A percentile compares a stretch with the other conserved stretches of the same genome.
phyloP scores from a whole-genome alignment of 1,140 invertebrate species.

The Drosophila pruinosa region DNA sequence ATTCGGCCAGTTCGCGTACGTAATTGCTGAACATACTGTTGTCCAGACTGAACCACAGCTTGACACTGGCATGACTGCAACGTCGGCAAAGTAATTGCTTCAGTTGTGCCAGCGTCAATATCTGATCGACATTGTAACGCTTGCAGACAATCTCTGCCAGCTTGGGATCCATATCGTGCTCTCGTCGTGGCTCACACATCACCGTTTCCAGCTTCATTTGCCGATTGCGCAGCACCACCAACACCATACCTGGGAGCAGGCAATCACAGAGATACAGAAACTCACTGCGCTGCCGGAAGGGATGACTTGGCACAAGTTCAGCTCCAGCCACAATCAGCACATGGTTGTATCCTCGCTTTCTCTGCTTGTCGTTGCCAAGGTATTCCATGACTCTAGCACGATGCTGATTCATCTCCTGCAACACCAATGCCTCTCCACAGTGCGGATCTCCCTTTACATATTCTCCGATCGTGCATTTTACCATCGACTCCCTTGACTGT shows the following conservation, averaged over 20 bases:
- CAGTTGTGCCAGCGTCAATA: slow-evolving; percentile 17
- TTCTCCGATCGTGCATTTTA: slow-evolving; percentile 8
- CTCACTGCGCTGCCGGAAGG: slow-evolving; percentile 28
- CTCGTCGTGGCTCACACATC: slow-evolving; percentile 25
- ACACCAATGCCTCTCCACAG: neutral
- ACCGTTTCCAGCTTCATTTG: slow-evolving; percentile 1
- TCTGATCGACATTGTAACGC: slow-evolving; percentile 46
- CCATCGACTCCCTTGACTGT: neutral
- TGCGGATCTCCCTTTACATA: slow-evolving; percentile 5
- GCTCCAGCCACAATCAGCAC: slow-evolving; percentile 41
- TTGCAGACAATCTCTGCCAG: neutral
- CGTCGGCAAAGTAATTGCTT: neutral
- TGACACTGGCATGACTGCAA: slow-evolving; percentile 12
- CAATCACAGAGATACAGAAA: slow-evolving; percentile 59
- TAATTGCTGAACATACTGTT: neutral
- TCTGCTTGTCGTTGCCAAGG: slow-evolving; percentile 6
- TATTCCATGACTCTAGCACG: slow-evolving; percentile 22
- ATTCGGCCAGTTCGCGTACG: slow-evolving; percentile 20
- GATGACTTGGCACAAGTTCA: neutral
- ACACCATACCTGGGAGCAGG: slow-evolving; percentile 21
- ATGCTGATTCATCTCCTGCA: slow-evolving; percentile 26
- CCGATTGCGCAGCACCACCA: slow-evolving; percentile 36
- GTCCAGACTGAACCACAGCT: slow-evolving; percentile 33
- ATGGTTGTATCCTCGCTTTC: slow-evolving; percentile 18
- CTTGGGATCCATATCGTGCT: neutral